Percentiles rank a stretch among this genome's conserved stretches.
Conservation (phyloP, 2,797 vertebrate species). For the Crocodylus rhombifer region DNA sequence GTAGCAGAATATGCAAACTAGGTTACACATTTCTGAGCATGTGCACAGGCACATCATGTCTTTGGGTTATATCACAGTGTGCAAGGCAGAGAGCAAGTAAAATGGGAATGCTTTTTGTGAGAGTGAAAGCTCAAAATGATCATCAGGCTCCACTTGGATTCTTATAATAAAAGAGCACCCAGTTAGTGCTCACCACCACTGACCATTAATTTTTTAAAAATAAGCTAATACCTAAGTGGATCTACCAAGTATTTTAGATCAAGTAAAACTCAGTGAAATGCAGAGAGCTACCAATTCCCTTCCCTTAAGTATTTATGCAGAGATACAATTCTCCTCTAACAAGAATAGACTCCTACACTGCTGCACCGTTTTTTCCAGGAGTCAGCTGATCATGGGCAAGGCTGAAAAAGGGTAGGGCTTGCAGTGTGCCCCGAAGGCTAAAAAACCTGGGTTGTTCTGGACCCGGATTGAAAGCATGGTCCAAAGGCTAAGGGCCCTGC, state of each 20-base stretch:
- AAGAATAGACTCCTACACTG: not conserved
- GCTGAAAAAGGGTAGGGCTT: not conserved
- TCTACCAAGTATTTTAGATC: conserved; percentile 44
- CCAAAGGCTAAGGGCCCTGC: not conserved
- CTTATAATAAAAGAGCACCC: conserved; percentile 53
- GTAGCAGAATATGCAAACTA: not conserved
- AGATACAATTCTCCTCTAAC: not conserved
- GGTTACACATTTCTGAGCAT: not conserved
- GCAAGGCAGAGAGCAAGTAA: too few relatives aligned
- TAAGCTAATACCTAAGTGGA: conserved; percentile 51
- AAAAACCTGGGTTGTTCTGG: not conserved
- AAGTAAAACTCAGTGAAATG: conserved; percentile 45
- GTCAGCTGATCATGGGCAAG: not conserved
- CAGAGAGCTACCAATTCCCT: conserved; percentile 48
- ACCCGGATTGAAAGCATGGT: not conserved
- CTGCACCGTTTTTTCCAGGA: not conserved
- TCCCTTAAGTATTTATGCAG: conserved; percentile 8
- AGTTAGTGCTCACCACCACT: conserved; percentile 41
- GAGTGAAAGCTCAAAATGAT: conserved; percentile 30
- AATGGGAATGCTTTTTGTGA: conserved; percentile 11
- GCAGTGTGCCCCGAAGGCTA: not conserved
- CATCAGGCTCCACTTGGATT: conserved; percentile 25
- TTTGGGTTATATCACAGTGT: not conserved
- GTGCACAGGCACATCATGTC: conserved; percentile 10
- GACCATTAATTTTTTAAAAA: conserved; percentile 44